These are phyloP conservation scores for Todiramphus saurophagus DNA, from an alignment of 2,113 vertebrate species.

Conservation along the genomic window DNA sequence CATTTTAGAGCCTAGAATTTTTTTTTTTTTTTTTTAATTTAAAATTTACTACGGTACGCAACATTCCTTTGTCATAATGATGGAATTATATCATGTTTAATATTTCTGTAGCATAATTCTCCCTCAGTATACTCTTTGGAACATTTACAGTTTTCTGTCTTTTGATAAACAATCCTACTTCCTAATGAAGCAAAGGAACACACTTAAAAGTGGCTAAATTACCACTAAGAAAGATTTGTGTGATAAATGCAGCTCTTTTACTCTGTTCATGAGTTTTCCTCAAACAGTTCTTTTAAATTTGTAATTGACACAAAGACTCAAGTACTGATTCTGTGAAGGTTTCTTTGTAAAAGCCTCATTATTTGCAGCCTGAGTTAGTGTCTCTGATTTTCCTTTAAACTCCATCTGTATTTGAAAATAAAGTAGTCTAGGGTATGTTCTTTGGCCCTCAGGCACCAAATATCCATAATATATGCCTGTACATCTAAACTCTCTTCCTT, in stretches of 20 bases:
- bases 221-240: not conserved
- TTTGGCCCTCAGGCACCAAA: not conserved
- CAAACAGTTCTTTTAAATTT: not conserved
- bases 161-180: not conserved
- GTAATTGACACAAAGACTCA: not conserved
- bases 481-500: not conserved
- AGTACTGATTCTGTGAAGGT: not conserved
- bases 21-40: not conserved
- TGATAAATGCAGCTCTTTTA: not conserved
- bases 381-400: not conserved
- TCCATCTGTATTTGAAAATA: not conserved
- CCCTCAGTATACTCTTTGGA: not conserved
- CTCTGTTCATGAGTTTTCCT: not conserved
- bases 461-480: not conserved
- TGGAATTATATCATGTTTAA: not conserved
- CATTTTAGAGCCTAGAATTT: not conserved
- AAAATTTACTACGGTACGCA: not conserved
- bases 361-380: not conserved
- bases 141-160: not conserved
- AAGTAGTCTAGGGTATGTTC: not conserved
- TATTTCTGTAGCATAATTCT: not conserved
- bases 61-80: not conserved
- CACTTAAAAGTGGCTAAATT: not conserved
- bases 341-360: conserved; percentile 7
- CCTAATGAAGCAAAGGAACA: not conserved